Percentiles rank a stretch among this genome's conserved stretches.
These are phyloP conservation scores for Lagenorhynchus albirostris DNA, from an alignment of 2,113 vertebrate species.

Conservation along the genomic window DNA sequence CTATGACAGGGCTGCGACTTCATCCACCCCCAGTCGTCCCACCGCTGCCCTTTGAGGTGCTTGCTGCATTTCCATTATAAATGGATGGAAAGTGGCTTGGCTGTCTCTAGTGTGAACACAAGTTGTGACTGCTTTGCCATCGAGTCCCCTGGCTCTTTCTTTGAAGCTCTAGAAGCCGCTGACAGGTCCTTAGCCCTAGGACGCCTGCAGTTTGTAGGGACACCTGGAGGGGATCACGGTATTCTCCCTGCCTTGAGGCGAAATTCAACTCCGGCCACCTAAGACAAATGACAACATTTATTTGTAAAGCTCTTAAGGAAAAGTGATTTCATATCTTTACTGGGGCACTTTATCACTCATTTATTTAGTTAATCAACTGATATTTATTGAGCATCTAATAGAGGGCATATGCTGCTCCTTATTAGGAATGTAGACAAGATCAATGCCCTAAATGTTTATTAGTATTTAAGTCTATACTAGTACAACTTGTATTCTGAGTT, in stretches of 20 bases:
- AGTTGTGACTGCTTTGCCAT: background rate
- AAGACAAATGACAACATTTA: background rate
- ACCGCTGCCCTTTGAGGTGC: background rate
- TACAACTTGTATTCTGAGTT: background rate
- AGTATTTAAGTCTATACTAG: background rate
- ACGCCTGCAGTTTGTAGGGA: background rate
- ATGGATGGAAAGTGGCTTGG: background rate
- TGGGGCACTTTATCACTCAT: background rate
- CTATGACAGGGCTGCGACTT: background rate
- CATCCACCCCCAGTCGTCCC: no score
- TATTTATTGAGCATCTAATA: background rate
- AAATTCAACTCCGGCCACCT: background rate
- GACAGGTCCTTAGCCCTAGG: background rate
- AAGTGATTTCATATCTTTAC: background rate
- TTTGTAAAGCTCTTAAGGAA: constrained; percentile 32
- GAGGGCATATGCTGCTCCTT: background rate
- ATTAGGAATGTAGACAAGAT: background rate
- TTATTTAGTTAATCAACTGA: background rate
- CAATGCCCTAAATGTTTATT: background rate
- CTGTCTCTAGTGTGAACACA: background rate
- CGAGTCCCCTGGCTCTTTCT: background rate
- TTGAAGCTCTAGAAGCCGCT: background rate
- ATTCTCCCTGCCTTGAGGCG: background rate
- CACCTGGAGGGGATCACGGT: background rate
- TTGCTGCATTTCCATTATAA: background rate